Percentiles rank a stretch among this genome's conserved stretches.
Conservation (phyloP, 2,888 invertebrate genomes). For the Callyntrura guangdongensis region DNA sequence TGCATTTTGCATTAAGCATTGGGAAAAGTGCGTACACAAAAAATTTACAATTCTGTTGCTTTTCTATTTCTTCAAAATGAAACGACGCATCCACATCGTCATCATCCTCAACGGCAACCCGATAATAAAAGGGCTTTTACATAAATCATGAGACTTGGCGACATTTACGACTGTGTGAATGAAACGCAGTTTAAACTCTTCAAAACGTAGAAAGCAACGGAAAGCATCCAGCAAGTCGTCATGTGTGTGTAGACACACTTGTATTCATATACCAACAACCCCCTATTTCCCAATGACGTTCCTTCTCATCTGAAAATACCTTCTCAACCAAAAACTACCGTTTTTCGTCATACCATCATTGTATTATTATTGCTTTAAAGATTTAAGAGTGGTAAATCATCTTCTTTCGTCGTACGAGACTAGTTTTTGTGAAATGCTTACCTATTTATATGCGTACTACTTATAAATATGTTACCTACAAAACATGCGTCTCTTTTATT, state of each 20-base stretch:
- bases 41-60: constrained; percentile 18
- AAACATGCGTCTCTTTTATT: background rate
- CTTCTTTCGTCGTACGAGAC: background rate
- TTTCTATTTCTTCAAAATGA: background rate
- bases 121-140: constrained; percentile 30
- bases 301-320: no score
- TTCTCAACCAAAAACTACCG: no score
- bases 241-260: background rate
- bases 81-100: constrained; percentile 6
- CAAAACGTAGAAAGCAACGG: no score
- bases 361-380: background rate
- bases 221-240: background rate
- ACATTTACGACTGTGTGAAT: constrained; percentile 61
- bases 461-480: background rate
- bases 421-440: background rate
- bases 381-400: background rate
- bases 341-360: background rate
- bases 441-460: background rate
- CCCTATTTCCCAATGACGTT: background rate
- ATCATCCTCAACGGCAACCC: constrained; percentile 1
- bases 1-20: constrained; percentile 26
- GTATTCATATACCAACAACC: background rate
- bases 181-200: background rate
- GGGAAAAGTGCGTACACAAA: constrained; percentile 12
- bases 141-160: constrained; percentile 65